phyloP scores from a whole-genome alignment of 2,888 invertebrate species.

The Dasysyrphus tricinctus region DNA sequence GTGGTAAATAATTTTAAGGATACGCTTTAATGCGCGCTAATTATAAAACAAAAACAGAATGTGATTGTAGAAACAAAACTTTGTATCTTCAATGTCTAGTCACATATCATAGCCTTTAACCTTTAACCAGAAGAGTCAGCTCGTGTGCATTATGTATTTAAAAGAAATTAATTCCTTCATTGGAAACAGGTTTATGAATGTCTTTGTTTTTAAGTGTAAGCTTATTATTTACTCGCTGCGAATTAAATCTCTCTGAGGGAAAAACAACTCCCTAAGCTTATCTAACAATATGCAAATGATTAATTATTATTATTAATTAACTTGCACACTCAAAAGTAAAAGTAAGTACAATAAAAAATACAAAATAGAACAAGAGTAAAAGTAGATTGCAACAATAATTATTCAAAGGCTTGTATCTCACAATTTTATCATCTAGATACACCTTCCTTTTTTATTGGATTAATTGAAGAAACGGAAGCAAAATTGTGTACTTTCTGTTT shows the following conservation, averaged over 20 bases:
- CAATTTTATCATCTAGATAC: slow-evolving; percentile 44
- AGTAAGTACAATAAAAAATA: slow-evolving; percentile 16
- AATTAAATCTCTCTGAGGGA: neutral
- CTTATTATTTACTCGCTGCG: too few species aligned
- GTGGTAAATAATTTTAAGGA: too few species aligned
- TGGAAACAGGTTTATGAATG: too few species aligned
- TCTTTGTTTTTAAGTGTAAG: too few species aligned
- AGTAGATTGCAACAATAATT: slow-evolving; percentile 45
- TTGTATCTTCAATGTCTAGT: too few species aligned
- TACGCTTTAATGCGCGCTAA: too few species aligned
- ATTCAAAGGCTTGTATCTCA: slow-evolving; percentile 22
- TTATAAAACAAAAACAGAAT: too few species aligned
- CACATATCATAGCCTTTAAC: too few species aligned
- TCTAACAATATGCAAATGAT: slow-evolving; percentile 17
- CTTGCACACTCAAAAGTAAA: slow-evolving; percentile 44
- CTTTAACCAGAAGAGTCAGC: too few species aligned
- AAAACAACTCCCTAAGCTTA: neutral
- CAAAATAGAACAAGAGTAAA: slow-evolving; percentile 48
- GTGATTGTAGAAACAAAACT: too few species aligned
- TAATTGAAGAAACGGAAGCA: slow-evolving; percentile 57
- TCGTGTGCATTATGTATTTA: too few species aligned
- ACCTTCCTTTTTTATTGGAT: slow-evolving; percentile 37
- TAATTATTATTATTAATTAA: slow-evolving; percentile 13
- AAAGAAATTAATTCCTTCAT: too few species aligned
- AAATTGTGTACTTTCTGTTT: slow-evolving; percentile 54